phyloP scores from a whole-genome alignment of 2,797 vertebrate genomes.

The Sebastes trivittatus region DNA sequence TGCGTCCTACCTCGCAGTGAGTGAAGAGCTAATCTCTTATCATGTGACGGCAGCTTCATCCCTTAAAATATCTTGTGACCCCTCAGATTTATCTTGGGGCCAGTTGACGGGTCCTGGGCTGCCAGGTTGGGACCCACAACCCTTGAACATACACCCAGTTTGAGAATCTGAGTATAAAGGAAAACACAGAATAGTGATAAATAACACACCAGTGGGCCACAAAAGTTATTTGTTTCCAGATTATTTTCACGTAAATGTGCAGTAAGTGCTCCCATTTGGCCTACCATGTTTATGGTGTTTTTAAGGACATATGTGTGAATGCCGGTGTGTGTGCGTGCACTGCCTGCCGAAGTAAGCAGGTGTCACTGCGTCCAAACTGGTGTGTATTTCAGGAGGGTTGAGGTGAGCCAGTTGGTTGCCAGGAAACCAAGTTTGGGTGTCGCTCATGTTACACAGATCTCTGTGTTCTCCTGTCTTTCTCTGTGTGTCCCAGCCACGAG shows the following conservation, averaged over 20 bases:
- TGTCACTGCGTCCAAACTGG: constrained; percentile 52
- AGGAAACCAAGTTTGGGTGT: constrained; percentile 66
- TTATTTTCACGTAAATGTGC: neutral
- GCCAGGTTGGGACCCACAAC: neutral
- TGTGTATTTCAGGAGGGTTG: constrained; percentile 68
- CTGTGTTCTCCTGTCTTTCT: constrained; percentile 45
- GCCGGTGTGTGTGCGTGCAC: neutral
- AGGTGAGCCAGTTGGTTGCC: constrained; percentile 64
- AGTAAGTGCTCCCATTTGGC: neutral
- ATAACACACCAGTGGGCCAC: too few relatives aligned
- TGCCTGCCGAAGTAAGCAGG: constrained; percentile 38
- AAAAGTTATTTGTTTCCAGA: neutral
- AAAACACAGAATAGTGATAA: neutral
- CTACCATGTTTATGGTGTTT: neutral
- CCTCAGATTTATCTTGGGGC: neutral
- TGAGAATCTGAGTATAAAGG: neutral
- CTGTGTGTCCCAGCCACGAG: constrained; percentile 19
- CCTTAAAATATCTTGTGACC: neutral
- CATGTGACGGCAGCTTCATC: neutral
- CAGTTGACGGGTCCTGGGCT: neutral
- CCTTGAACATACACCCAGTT: neutral
- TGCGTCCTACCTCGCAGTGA: too few relatives aligned
- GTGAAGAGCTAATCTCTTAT: neutral
- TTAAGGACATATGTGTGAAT: neutral
- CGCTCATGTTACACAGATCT: constrained; percentile 72